Conservation (phyloP, 2,797 vertebrate species). For the Liasis olivaceus region DNA sequence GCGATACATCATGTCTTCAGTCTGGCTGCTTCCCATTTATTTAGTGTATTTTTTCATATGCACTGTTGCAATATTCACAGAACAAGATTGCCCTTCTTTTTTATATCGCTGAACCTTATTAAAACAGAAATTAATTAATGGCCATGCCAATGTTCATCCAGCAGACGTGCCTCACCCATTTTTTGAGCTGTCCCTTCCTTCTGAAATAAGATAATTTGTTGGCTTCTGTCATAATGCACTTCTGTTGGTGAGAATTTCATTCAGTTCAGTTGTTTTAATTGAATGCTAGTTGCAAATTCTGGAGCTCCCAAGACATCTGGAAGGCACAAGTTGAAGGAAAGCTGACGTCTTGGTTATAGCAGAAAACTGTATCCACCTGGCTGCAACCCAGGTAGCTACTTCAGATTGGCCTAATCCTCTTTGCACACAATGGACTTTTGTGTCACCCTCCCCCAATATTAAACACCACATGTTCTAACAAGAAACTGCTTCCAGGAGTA, state of each 20-base stretch:
- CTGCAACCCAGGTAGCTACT: background rate
- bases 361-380: background rate
- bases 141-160: background rate
- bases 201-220: background rate
- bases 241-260: background rate
- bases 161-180: background rate
- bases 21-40: background rate
- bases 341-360: background rate
- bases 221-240: background rate
- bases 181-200: background rate
- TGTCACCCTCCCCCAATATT: background rate
- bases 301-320: background rate
- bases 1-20: conserved; percentile 13
- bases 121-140: background rate
- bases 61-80: background rate
- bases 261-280: background rate
- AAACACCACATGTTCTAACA: background rate
- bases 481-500: background rate
- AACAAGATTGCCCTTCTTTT: background rate
- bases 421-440: background rate
- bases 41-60: background rate
- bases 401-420: background rate
- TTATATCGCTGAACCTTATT: background rate
- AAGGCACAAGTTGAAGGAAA: background rate
- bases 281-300: background rate